Conservation (phyloP, 2,797 vertebrate genomes). For the Buceros bicornis region DNA sequence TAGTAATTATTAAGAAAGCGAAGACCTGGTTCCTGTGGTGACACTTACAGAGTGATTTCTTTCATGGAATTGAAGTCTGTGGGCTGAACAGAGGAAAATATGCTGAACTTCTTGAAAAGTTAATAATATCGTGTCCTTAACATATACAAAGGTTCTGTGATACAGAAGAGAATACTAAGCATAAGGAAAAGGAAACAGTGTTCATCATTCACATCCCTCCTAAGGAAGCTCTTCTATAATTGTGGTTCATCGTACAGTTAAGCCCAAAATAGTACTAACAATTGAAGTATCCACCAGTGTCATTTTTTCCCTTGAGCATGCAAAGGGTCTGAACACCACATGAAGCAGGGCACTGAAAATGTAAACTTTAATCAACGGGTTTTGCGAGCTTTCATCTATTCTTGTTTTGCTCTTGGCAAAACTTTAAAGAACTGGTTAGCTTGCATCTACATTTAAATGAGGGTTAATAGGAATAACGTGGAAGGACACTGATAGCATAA, state of each 20-base stretch:
- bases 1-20: constrained; percentile 32
- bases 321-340: background rate
- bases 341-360: constrained; percentile 31
- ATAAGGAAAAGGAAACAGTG: constrained; percentile 53
- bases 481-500: background rate
- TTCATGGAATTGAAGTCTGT: background rate
- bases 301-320: constrained; percentile 32
- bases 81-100: background rate
- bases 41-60: background rate
- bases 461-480: constrained; percentile 57
- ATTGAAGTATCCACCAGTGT: background rate
- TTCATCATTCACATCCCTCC: constrained; percentile 51
- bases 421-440: constrained; percentile 34
- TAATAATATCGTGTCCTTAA: constrained; percentile 24
- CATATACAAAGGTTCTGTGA: background rate
- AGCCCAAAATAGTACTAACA: constrained; percentile 58
- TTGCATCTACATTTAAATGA: constrained; percentile 10
- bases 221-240: constrained; percentile 53
- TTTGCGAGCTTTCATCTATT: constrained; percentile 47
- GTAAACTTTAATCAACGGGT: background rate
- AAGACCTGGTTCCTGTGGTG: background rate
- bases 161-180: constrained; percentile 5
- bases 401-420: constrained; percentile 25
- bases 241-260: background rate
- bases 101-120: background rate